Conservation (phyloP, 2,113 vertebrate genomes). For the Scopus umbretta region DNA sequence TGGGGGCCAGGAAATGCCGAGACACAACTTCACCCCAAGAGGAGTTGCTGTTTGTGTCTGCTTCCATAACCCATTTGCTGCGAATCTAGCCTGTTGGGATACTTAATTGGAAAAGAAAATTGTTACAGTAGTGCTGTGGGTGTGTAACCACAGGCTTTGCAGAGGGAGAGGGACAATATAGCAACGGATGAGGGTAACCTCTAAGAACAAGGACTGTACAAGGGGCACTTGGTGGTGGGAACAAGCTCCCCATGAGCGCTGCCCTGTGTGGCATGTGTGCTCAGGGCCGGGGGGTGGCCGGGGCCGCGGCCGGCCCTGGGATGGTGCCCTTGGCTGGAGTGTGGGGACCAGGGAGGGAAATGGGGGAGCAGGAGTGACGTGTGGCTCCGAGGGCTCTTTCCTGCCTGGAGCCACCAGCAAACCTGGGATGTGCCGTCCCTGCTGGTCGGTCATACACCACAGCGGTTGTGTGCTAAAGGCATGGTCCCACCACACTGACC, state of each 20-base stretch:
- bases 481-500: not conserved
- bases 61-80: not conserved
- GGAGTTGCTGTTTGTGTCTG: not conserved
- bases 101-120: not conserved
- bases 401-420: not conserved
- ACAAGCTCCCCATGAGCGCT: not conserved
- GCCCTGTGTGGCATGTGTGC: no score
- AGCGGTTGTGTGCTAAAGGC: not conserved
- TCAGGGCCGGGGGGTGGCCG: rapidly evolving
- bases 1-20: not conserved
- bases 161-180: not conserved
- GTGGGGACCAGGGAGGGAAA: not conserved
- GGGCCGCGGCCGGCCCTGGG: not conserved
- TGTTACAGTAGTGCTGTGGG: no score
- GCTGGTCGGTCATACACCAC: rapidly evolving
- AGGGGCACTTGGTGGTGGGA: not conserved
- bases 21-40: not conserved
- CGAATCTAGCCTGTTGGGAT: rapidly evolving
- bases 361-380: rapidly evolving
- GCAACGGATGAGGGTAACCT: not conserved
- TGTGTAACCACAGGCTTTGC: not conserved
- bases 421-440: not conserved
- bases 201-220: not conserved
- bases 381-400: not conserved
- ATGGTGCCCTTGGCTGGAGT: not conserved